Evolutionary conservation across 2,797 vertebrate species (phyloP), one percentile per base, ranked within the genome.

Genomic region (Acanthornis magna): DNA sequence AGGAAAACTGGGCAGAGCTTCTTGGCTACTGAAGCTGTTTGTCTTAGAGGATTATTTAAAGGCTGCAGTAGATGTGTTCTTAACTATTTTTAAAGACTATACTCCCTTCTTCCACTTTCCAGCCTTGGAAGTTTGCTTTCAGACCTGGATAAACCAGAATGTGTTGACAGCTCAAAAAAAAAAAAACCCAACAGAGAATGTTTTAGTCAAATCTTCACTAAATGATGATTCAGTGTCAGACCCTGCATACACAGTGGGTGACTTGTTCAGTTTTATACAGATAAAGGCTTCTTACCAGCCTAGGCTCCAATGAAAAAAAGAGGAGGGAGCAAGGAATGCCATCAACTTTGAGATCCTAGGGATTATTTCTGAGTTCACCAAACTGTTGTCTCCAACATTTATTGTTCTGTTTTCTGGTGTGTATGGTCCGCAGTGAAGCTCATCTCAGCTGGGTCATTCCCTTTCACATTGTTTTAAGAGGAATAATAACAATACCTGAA

Each of bases 281-380:
- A 89, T 89, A 72, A 95, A 95, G 68, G 20, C n/a, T 63, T 95
- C 96, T 89, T 48, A 76, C 55, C 85, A 76, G 38, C 32, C 50
- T 71, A 1, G 32, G 25, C 42, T 48, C 63, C 27, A 38, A 75
- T 34, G 60, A 45, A 45, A 45, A 45, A 45, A 43, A 26, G 43
- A 55, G 63, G 36, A 43, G 19, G 45, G 58, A 65, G 86, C 55
- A 80, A 40, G 84, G 86, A 85, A 92, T 62, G 1, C 21, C 16
- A 12, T 60, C 50, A 40, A 1, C 30, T 54, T 75, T 25, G 5
- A 45, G 34, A 30, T 43, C 19, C 8, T 21, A 13, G 27, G 30
- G 26, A 6, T 80, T 77, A 20, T 84, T 89, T 58, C 19, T 74
- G 36, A 57, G 12, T 27, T 63, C 21, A 32, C 22, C 2, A 9